Base-by-base conservation (phyloP, 1,140 invertebrate species). In the Cydia splendana region DNA sequence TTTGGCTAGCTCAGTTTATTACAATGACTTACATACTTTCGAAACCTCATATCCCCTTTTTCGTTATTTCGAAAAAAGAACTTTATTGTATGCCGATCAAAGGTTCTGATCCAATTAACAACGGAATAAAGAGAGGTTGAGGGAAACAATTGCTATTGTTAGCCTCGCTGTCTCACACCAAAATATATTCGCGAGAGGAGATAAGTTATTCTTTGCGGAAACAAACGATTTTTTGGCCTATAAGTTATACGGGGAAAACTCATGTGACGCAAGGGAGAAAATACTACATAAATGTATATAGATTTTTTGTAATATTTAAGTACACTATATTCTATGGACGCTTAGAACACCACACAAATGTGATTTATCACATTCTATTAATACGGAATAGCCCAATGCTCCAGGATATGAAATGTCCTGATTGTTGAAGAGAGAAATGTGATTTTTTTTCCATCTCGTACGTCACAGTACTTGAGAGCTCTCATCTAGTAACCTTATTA, bases 1-100 rank as follows among this genome's bases (percentile, higher is more conserved):
- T 62, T 62, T 24, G 57, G 2, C 57, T 62, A 62, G 57, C 57
- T 62, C 57, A 62, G 18, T 62, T 62, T 62, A 62, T 62, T 62
- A 20, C 57, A 15, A 24, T 20, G 20, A 24, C 57, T 24, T 24
- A n/a, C n/a, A n/a, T n/a, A 62, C 20, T 62, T 62, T 62, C 20
- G 0, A 62, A 62, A 62, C 57, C 57, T 62, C 57, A 24, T 62
- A 20, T 62, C 57, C 20, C 34, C 51, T 57, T 18, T 7, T 57
- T 57, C 53, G 5, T 18, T 57, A 18, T 57, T 57, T 57, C 48
- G 20, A 20, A 62, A 10, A 62, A 20, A 24, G 18, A 24, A 62
- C 57, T 62, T 62, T 10, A 62, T 24, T 62, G 15, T 24, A 24
- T 24, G n/a, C 18, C 9, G 57, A 57, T 57, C 57, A 62, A 62